Percentiles rank a stretch among this genome's conserved stretches.
Conservation (phyloP, 1,140 invertebrate species). For the Parapsyche elsis region DNA sequence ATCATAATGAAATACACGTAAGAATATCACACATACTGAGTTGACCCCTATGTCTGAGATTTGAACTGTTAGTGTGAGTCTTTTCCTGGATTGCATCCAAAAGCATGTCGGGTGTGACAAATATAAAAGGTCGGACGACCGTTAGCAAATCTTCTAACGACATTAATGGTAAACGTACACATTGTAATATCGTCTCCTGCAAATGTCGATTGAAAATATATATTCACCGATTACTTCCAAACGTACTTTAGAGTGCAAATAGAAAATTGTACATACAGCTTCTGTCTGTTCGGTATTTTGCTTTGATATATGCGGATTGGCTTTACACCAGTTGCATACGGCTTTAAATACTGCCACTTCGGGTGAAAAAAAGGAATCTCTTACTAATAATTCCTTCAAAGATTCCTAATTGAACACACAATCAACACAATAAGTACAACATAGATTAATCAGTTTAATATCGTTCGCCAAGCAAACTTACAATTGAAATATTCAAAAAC, state of each 20-base stretch:
- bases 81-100: conserved; percentile 93
- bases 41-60: conserved; percentile 84
- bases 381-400: conserved; percentile 83
- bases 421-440: conserved; percentile 1
- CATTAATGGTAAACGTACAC: conserved; percentile 89
- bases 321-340: conserved; percentile 86
- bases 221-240: not conserved
- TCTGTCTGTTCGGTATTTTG: conserved; percentile 65
- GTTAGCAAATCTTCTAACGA: conserved; percentile 86
- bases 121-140: conserved; percentile 84
- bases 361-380: conserved; percentile 95
- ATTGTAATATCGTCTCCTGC: conserved; percentile 67
- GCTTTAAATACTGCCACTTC: conserved; percentile 96
- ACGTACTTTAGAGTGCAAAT: not conserved
- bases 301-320: conserved; percentile 70
- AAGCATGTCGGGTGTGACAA: conserved; percentile 89
- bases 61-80: conserved; percentile 79
- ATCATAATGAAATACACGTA: conserved; percentile 9
- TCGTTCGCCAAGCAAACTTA: conserved; percentile 67
- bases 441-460: not conserved
- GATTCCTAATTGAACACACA: conserved; percentile 69
- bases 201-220: conserved; percentile 5
- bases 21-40: conserved; percentile 67
- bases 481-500: conserved; percentile 86
- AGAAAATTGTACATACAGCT: conserved; percentile 54